phyloP scores from a whole-genome alignment of 2,888 invertebrate species.

The Eulithis testata region DNA sequence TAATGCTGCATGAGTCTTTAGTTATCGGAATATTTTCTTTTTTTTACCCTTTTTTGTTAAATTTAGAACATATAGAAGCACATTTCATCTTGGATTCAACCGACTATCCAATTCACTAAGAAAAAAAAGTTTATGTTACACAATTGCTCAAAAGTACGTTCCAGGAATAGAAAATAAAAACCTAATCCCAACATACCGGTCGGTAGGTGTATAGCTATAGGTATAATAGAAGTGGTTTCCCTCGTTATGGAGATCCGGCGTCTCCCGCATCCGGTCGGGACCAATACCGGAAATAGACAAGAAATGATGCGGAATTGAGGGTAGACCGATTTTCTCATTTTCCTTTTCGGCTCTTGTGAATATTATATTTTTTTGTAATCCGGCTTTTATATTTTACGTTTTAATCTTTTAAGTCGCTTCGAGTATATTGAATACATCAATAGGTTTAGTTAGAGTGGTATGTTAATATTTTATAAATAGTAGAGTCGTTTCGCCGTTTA shows the following conservation, averaged over 20 bases:
- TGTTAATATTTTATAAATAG: not conserved
- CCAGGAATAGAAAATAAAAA: slow-evolving; percentile 10
- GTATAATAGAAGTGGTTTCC: slow-evolving; percentile 53
- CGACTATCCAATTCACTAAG: no score
- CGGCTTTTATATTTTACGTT: not conserved
- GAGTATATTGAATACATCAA: slow-evolving; percentile 4
- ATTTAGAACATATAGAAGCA: no score
- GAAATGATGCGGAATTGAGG: slow-evolving; percentile 59
- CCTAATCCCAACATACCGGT: slow-evolving; percentile 15
- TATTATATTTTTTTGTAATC: slow-evolving; percentile 21
- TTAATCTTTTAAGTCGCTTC: slow-evolving; percentile 6
- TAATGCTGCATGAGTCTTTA: no score
- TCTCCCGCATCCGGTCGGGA: slow-evolving; percentile 66
- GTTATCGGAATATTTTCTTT: not conserved
- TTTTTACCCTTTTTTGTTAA: not conserved
- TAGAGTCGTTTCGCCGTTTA: not conserved
- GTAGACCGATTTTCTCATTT: slow-evolving; percentile 36
- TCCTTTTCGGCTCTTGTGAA: slow-evolving; percentile 11
- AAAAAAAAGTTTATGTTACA: no score
- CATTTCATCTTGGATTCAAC: no score
- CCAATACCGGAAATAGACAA: slow-evolving; percentile 70
- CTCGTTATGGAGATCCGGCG: slow-evolving; percentile 75
- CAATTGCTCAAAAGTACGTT: not conserved
- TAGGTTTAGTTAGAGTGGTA: not conserved
- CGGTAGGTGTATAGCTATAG: slow-evolving; percentile 25